Evolutionary conservation across 1,140 invertebrate species (phyloP), one percentile per base, ranked within the genome.

Genomic region (Luehdorfia chinensis): DNA sequence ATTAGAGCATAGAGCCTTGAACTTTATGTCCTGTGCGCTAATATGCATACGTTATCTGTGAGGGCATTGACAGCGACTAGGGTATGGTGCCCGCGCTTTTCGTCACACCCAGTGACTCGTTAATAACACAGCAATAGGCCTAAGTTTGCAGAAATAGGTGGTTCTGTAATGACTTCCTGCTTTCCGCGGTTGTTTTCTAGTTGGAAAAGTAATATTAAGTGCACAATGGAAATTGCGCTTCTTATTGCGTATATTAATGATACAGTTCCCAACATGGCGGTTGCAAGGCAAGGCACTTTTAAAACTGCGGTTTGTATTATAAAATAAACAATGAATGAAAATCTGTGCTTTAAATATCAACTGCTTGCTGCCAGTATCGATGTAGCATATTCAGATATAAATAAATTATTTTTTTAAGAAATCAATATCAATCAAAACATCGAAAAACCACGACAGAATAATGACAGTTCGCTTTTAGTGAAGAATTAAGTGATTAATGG

Each of bases 191-290:
- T n/a, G 15, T 33, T 33, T 33, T 33, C 15, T 21, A 37, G 15
- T 21, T 18, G 34, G 34, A 37, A 37, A 37, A 37, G 18, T 37
- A 37, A 37, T 21, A 37, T 19, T 11, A 11, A 11, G 1, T 21
- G 34, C 12, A 37, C 34, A 37, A 37, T 37, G 34, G 34, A 37
- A 37, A 34, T 19, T 9, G 18, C 21, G 34, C 34, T 19, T 19
- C 12, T 37, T 37, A 37, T 37, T 23, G 34, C 18, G 18, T 9
- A 21, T 37, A 37, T 37, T 36, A 21, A 36, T 7, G n/a, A 5
- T 2, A 2, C 16, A 15, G 8, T 1, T 25, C n/a, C 21, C 2
- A 33, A 33, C 7, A 16, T 33, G 31, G 14, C 31, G 15, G 31
- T n/a, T n/a, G n/a, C n/a, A n/a, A n/a, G n/a, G n/a, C n/a, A n/a